phyloP scores from a whole-genome alignment of 2,888 invertebrate species.

The Parapristionchus giblindavisi region DNA sequence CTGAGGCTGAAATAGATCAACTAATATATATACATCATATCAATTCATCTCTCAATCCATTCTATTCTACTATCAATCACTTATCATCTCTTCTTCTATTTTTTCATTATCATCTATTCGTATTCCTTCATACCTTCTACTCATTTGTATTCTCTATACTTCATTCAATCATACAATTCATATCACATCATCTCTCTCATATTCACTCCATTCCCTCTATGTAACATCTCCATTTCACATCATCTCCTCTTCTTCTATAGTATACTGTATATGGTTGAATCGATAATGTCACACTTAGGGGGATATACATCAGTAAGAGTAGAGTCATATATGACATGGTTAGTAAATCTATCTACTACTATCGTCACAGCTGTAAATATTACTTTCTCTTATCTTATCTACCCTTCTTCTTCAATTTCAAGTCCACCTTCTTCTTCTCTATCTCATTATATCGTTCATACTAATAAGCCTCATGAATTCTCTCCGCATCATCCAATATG shows the following conservation, averaged over 20 bases:
- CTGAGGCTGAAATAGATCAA: constrained; percentile 56
- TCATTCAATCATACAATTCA: not conserved
- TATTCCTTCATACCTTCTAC: not conserved
- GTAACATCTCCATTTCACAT: not conserved
- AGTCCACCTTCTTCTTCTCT: too few species aligned
- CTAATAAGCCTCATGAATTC: too few species aligned
- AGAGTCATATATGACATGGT: not conserved
- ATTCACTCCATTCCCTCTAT: not conserved
- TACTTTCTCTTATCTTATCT: not conserved
- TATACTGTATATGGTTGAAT: too few species aligned
- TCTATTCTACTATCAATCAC: not conserved
- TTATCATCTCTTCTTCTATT: not conserved
- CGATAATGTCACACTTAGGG: constrained; percentile 34
- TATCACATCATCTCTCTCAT: not conserved
- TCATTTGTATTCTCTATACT: not conserved
- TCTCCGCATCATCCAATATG: too few species aligned
- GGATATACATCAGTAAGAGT: not conserved
- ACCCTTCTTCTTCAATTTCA: not conserved
- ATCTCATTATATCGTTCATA: too few species aligned
- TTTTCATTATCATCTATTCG: not conserved
- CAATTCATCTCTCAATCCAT: too few species aligned
- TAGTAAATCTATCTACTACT: too few species aligned
- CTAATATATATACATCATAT: not conserved
- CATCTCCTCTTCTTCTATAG: constrained; percentile 21
- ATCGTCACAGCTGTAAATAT: too few species aligned